Conservation (phyloP, 92 coral and sea anemone species). For the Zoanthus sociatus region DNA sequence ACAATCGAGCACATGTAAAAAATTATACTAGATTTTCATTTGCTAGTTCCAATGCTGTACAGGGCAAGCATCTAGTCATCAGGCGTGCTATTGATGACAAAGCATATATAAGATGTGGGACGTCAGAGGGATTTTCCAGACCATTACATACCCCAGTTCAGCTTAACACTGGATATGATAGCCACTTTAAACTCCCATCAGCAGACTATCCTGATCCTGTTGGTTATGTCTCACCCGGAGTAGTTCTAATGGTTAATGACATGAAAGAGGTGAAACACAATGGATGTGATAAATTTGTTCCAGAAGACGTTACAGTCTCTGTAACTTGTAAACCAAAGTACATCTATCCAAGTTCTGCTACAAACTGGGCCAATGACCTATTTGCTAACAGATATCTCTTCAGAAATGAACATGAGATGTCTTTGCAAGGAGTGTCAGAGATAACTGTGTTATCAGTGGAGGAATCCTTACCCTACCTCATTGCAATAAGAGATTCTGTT, state of each 20-base stretch:
- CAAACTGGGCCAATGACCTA: conserved; percentile 55
- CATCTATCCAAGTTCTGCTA: conserved; percentile 31
- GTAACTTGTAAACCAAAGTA: conserved; percentile 66
- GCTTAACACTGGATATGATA: conserved; percentile 41
- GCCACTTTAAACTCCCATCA: conserved; percentile 59
- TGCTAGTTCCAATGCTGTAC: background rate
- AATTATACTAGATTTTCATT: conserved; percentile 64
- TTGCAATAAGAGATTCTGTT: conserved; percentile 45
- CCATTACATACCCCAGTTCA: conserved; percentile 67
- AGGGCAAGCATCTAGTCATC: conserved; percentile 15
- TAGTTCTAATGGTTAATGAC: conserved; percentile 59
- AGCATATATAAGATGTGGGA: conserved; percentile 67
- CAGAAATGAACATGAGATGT: conserved; percentile 60
- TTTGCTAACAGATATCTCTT: conserved; percentile 30
- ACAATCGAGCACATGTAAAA: conserved; percentile 63
- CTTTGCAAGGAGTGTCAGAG: background rate
- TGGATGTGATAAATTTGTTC: conserved; percentile 53
- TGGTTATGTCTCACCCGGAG: conserved; percentile 68
- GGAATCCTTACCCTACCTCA: conserved; percentile 42
- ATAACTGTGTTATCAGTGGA: background rate
- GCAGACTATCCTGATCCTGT: conserved; percentile 67
- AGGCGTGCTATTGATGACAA: conserved; percentile 61
- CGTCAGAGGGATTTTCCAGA: conserved; percentile 71
- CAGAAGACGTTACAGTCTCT: conserved; percentile 49
- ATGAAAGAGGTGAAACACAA: conserved; percentile 61